Percentiles rank a stretch among this genome's conserved stretches.
These are phyloP conservation scores for Caloenas nicobarica DNA, from an alignment of 2,113 vertebrate species.

Conservation along the genomic window DNA sequence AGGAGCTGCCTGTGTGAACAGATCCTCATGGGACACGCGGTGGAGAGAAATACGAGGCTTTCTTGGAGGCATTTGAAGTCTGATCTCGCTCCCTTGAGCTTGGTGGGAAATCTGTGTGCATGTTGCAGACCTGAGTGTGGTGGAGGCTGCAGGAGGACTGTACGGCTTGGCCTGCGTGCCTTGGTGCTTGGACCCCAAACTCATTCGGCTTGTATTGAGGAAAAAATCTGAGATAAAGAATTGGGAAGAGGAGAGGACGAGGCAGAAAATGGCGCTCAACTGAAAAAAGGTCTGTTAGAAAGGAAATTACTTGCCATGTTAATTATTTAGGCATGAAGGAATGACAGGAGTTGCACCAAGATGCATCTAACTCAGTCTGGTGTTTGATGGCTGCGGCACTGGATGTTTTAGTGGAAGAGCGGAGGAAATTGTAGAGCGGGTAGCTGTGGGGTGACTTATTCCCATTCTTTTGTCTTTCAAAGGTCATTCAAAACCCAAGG, in stretches of 20 bases:
- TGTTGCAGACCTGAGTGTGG: fast-evolving
- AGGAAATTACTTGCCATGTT: not conserved
- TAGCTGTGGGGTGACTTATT: not conserved
- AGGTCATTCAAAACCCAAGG: not conserved
- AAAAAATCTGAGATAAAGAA: not conserved
- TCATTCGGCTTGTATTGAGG: not conserved
- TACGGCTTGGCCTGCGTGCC: fast-evolving
- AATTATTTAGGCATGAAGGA: not conserved
- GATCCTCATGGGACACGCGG: not conserved
- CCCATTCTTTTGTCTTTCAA: slow-evolving; percentile 11
- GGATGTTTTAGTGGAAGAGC: not conserved
- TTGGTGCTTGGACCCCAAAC: not conserved
- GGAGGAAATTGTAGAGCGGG: not conserved
- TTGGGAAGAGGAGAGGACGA: not conserved
- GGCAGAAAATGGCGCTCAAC: not conserved
- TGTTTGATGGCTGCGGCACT: not conserved
- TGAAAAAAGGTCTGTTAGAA: not conserved
- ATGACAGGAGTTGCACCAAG: not conserved
- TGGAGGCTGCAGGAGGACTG: not conserved
- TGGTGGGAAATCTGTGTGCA: fast-evolving
- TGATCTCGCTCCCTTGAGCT: not conserved
- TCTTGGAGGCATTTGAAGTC: slow-evolving; percentile 5
- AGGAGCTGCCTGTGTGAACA: not conserved
- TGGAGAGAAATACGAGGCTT: not conserved
- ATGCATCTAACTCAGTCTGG: not conserved